Percentiles rank a stretch among this genome's conserved stretches.
Evolutionary conservation across 2,888 invertebrate genomes (phyloP).

Genomic region (Cyrtodaria siliqua): DNA sequence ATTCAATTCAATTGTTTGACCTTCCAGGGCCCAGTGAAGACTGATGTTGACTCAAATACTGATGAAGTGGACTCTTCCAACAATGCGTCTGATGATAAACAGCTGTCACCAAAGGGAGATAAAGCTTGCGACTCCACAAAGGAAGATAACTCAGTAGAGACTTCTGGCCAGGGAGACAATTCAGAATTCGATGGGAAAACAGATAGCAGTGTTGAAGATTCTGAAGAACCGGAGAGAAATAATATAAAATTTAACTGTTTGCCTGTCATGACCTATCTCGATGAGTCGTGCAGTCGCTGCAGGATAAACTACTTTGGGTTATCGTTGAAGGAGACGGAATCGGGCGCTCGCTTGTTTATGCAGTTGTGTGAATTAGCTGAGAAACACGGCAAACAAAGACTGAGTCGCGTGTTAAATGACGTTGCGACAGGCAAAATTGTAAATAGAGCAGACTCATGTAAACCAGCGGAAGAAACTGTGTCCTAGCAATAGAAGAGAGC

Average conservation of each 20-base stretch:
- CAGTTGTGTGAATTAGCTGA: conserved; percentile 51
- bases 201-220: neutral
- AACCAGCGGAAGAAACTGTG: neutral
- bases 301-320: conserved; percentile 65
- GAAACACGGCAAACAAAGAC: conserved; percentile 57
- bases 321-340: conserved; percentile 49
- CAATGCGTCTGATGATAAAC: neutral
- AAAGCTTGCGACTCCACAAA: neutral
- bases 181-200: neutral
- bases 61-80: no score
- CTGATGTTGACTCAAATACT: neutral
- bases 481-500: no score
- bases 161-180: conserved; percentile 1
- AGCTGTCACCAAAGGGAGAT: neutral
- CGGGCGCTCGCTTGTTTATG: conserved; percentile 39
- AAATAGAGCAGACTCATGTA: conserved; percentile 50
- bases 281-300: conserved; percentile 65
- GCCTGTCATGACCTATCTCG: conserved; percentile 64
- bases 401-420: conserved; percentile 64
- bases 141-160: conserved; percentile 10
- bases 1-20: no score
- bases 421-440: conserved; percentile 56
- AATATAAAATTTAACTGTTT: conserved; percentile 22
- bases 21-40: neutral
- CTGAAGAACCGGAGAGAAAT: conserved; percentile 3